Percentiles rank a stretch among this genome's conserved stretches.
Evolutionary conservation across 2,797 vertebrate genomes (phyloP).

Genomic region (Bovichtus variegatus): DNA sequence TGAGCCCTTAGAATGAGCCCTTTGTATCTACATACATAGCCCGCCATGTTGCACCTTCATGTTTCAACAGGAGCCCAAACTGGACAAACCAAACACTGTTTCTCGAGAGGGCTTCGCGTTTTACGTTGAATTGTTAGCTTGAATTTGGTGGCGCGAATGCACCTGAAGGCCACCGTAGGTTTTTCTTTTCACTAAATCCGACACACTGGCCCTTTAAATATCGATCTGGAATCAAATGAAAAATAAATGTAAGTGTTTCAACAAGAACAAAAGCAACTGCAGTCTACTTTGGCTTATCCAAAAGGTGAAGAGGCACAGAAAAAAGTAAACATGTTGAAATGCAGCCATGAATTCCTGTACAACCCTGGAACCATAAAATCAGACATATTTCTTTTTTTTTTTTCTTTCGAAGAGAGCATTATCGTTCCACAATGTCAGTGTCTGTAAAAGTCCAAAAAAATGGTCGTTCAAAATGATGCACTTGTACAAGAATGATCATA

Average conservation of each 20-base stretch:
- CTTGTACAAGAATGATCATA: slow-evolving; percentile 73
- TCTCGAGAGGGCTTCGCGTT: no score
- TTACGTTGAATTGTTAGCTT: no score
- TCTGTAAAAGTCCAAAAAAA: slow-evolving; percentile 71
- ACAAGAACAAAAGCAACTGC: slow-evolving; percentile 79
- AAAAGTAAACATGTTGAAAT: slow-evolving; percentile 76
- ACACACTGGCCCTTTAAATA: slow-evolving; percentile 48
- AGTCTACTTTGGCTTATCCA: slow-evolving; percentile 88
- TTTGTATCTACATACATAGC: no score
- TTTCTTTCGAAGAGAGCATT: slow-evolving; percentile 64
- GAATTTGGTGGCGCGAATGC: no score
- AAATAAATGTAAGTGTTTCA: slow-evolving; percentile 59
- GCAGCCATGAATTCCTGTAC: slow-evolving; percentile 76
- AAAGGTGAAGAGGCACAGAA: slow-evolving; percentile 85
- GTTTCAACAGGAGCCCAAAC: no score
- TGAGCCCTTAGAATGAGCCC: no score
- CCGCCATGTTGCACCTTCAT: no score
- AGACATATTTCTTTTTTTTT: slow-evolving; percentile 28
- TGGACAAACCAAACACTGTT: no score
- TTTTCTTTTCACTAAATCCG: no score
- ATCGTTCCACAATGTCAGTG: slow-evolving; percentile 67
- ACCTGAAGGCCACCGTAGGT: no score
- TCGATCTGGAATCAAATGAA: slow-evolving; percentile 69
- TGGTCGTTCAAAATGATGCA: slow-evolving; percentile 62
- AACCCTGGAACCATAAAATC: slow-evolving; percentile 73